Base-by-base conservation (phyloP, 2,797 vertebrate species). In the Bufotes viridis region DNA sequence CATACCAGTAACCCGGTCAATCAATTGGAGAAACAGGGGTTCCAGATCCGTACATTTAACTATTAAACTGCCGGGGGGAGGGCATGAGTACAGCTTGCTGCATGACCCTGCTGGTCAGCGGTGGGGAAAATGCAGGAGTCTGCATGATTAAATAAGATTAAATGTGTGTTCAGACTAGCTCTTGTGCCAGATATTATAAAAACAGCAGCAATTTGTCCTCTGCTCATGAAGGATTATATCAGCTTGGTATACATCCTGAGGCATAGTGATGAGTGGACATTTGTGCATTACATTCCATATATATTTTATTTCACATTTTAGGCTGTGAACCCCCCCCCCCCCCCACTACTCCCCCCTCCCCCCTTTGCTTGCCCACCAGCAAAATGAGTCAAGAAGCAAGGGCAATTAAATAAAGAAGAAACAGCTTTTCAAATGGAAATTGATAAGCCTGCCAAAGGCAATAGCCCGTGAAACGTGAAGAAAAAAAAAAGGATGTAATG, bases 401-500 rank as follows among this genome's bases (percentile, higher is more conserved):
- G 84, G 61, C 84, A 89, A 89, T 89, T 89, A 89, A 89, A 87
- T 89, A 86, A 89, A 89, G 82, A 80, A 88, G 88, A 81, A 86
- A 78, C 84, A 70, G 84, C 88, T 89, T 87, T 89, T 87, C 88
- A 89, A 87, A 89, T 89, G 88, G 88, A 89, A 89, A 89, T 89
- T 87, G 84, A 89, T 89, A 89, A 89, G 88, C 88, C 88, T 89
- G 87, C 88, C 81, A 78, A 58, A 89, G 88, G 80, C 85, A 89
- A 87, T 89, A 89, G 88, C 88, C 88, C 88, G 80, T 89, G 88
- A 89, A 89, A 89, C 88, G 61, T 58, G 72, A 63, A 87, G 61
- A 86, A 80, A 83, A 88, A 34, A 34, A 85, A 72, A 89, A 74
- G 85, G 75, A 55, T 89, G 24, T 87, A 87, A 87, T 89, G 88